Percentiles rank a stretch among this genome's conserved stretches.
phyloP scores from a whole-genome alignment of 2,888 invertebrate species.

The Drosophila austrosaltans region DNA sequence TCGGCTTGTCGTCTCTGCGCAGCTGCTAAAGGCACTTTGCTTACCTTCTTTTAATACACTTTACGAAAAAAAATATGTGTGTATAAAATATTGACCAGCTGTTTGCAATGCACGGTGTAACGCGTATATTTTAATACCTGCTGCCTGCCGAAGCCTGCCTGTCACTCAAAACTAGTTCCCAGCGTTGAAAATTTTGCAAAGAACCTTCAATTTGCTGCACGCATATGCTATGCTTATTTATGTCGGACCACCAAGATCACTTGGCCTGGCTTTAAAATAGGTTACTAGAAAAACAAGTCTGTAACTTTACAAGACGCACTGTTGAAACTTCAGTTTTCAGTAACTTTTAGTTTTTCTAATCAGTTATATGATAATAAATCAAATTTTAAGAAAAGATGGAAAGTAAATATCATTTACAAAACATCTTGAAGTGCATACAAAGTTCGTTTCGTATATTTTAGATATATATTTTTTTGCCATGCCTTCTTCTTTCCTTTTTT shows the following conservation, averaged over 20 bases:
- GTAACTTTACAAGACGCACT: too few species aligned
- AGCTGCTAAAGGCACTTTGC: slow-evolving; percentile 38
- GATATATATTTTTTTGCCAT: background rate
- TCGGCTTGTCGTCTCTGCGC: slow-evolving; percentile 41
- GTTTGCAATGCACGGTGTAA: background rate
- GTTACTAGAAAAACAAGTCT: slow-evolving; percentile 2
- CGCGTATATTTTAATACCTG: background rate
- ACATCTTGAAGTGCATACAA: background rate
- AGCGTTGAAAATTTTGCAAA: background rate
- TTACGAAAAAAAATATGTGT: background rate
- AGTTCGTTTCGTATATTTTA: background rate
- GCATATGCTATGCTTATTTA: background rate
- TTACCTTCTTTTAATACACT: slow-evolving; percentile 7
- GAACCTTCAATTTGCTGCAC: slow-evolving; percentile 6
- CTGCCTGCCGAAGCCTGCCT: background rate
- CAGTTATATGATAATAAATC: too few species aligned
- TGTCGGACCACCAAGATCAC: background rate
- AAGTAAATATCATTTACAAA: too few species aligned
- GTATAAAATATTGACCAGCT: background rate
- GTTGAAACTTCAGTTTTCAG: too few species aligned
- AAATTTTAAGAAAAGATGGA: background rate
- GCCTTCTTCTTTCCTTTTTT: background rate
- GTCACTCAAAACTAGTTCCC: slow-evolving; percentile 3
- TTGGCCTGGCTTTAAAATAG: background rate
- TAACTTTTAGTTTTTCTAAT: too few species aligned